Base-by-base conservation (phyloP, 1,140 invertebrate species). In the Brachionus manjavacas region DNA sequence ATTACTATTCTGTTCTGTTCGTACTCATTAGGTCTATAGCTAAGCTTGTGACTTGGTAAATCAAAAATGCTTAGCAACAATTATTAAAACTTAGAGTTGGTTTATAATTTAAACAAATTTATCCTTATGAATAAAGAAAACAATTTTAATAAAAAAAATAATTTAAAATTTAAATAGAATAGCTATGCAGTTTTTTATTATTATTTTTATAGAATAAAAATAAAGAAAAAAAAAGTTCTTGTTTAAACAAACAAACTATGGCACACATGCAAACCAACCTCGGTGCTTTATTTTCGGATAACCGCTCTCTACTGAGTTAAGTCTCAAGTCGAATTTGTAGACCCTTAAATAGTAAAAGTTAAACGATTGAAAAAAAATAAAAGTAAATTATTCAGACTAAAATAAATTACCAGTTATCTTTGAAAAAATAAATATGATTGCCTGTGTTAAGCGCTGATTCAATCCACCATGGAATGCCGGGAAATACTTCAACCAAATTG, bases 231-330 rank as follows among this genome's bases (percentile, higher is more conserved):
- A 6, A 14, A 14, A 49, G n/a, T 49, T 49, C n/a, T 49, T 49
- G n/a, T 49, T 55, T 55, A 55, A 55, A 16, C 7, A n/a, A 55
- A 46, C 16, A 55, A 23, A 9, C 52, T 68, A 39, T 68, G 68
- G 68, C 68, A 72, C 64, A 20, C 76, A 80, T 20, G 76, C 25
- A 64, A 64, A 60, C 76, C 76, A 80, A 16, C 76, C 76, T 80
- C 14, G 28, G 28, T 60, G 28, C 52, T 60, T 80, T 20, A 60
- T 60, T 80, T 80, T 80, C 11, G 76, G 76, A 80, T 28, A 80
- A 20, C 52, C 76, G n/a, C 25, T n/a, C 35, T 60, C 76, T 6
- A 80, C 49, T 3, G 14, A 31, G 23, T 60, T 60, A 16, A 16
- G 7, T 80, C 39, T 80, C 35, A 39, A 11, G 16, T 80, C 31